Evolutionary conservation across 2,797 vertebrate genomes (phyloP), one percentile per base, ranked within the genome.

Genomic region (Perodicticus potto): DNA sequence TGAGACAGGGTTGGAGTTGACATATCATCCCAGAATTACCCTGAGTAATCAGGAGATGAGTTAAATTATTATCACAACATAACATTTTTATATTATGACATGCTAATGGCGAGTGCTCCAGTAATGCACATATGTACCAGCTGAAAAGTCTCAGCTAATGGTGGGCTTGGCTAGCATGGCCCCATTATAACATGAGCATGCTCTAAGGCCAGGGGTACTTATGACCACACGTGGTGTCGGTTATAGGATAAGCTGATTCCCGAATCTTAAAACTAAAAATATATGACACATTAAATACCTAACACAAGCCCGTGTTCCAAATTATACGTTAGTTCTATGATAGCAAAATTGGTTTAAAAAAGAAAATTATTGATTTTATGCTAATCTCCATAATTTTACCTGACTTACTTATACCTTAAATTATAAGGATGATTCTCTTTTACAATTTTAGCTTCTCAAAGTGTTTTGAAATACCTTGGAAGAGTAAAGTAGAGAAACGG

Each of bases 401-500:
- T 97, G 92, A 86, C 57, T 59, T 88, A 40, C 5, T 43, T 37
- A 57, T 67, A n/a, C 86, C 25, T 72, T 97, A 92, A 95, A 95
- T 98, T 96, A 94, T 93, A 82, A 94, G 94, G 63, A 96, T 73
- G 89, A 96, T 80, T 37, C 13, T 93, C 37, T 87, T 95, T 93
- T 96, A 88, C 63, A 89, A 94, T 88, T 96, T 95, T 96, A 96
- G 82, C 65, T 55, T 88, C 76, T 92, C 83, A 91, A 89, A 80
- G 55, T 74, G 19, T 74, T 96, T 94, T 77, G 80, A 61, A 91
- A 93, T 37, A 95, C 57, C 70, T 63, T 96, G 89, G 72, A 97
- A 95, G 59, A 96, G n/a, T 82, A 61, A 94, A 97, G 86, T 93
- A 69, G 22, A 96, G 89, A 96, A 96, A 91, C 86, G 93, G 95